phyloP scores from a whole-genome alignment of 2,888 invertebrate genomes.

The Drosophila ustulata region DNA sequence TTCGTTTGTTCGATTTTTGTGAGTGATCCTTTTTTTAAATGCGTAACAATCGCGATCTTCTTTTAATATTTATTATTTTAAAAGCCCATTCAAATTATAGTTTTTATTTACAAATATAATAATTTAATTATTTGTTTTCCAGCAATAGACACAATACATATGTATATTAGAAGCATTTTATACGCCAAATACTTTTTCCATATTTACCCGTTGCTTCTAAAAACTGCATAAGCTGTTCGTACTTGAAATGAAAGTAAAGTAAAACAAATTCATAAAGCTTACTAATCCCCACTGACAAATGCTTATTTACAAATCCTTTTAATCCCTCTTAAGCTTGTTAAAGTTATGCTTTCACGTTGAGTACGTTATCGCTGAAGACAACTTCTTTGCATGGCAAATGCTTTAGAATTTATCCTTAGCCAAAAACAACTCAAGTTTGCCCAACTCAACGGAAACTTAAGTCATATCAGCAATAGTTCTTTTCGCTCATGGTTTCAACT shows the following conservation, averaged over 20 bases:
- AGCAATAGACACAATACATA: no score
- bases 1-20: no score
- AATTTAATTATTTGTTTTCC: no score
- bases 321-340: constrained; percentile 5
- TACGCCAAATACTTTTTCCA: no score
- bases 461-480: constrained; percentile 36
- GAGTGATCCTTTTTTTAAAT: no score
- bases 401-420: constrained; percentile 5
- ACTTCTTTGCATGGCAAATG: constrained; percentile 28
- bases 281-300: constrained; percentile 2
- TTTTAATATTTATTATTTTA: no score
- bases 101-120: no score
- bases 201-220: no score
- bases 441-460: constrained; percentile 10
- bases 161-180: no score
- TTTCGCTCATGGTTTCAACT: constrained; percentile 24
- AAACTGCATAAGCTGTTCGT: not conserved
- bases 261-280: not conserved
- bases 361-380: constrained; percentile 8
- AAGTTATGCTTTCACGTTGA: constrained; percentile 8
- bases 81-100: no score
- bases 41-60: no score
- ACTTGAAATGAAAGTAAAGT: not conserved
- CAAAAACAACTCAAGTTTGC: constrained; percentile 3
- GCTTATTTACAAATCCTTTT: not conserved